These are phyloP conservation scores for Drosophila chauvacae DNA, from an alignment of 1,140 invertebrate species.

Conservation along the genomic window DNA sequence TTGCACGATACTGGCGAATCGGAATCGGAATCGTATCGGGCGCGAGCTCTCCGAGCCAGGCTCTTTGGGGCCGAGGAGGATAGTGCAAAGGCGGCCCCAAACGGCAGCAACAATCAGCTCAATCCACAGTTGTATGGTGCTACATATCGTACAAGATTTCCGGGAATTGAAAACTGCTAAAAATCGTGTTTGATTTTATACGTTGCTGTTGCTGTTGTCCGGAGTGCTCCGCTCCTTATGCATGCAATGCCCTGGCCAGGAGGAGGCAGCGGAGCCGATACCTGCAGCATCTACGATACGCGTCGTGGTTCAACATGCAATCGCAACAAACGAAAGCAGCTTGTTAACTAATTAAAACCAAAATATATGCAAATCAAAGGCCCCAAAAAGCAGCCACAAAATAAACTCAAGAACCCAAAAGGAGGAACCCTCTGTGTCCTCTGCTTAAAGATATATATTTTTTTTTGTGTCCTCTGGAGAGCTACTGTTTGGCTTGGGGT, in stretches of 20 bases:
- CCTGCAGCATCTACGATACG: constrained; percentile 78
- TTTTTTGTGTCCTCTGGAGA: constrained; percentile 3
- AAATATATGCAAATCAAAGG: constrained; percentile 84
- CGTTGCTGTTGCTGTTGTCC: constrained; percentile 39
- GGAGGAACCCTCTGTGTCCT: constrained; percentile 14
- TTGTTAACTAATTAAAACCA: constrained; percentile 84
- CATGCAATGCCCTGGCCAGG: constrained; percentile 56
- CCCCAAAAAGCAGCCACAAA: constrained; percentile 36
- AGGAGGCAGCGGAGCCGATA: constrained; percentile 12
- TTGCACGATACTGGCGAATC: constrained; percentile 78
- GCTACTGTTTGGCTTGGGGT: constrained; percentile 40
- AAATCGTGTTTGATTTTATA: constrained; percentile 83
- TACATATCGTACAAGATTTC: constrained; percentile 82
- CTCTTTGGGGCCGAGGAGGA: constrained; percentile 15
- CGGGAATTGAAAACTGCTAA: constrained; percentile 83
- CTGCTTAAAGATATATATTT: neutral
- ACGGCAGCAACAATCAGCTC: constrained; percentile 47
- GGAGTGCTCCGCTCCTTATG: constrained; percentile 35
- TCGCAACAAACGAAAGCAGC: constrained; percentile 84
- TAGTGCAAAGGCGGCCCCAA: constrained; percentile 10
- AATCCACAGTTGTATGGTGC: constrained; percentile 67
- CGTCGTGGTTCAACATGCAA: constrained; percentile 83
- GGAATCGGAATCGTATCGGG: constrained; percentile 61
- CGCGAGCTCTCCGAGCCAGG: constrained; percentile 15
- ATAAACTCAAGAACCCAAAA: constrained; percentile 32